Evolutionary conservation across 2,888 invertebrate species (phyloP).

Genomic region (Idaea straminata): DNA sequence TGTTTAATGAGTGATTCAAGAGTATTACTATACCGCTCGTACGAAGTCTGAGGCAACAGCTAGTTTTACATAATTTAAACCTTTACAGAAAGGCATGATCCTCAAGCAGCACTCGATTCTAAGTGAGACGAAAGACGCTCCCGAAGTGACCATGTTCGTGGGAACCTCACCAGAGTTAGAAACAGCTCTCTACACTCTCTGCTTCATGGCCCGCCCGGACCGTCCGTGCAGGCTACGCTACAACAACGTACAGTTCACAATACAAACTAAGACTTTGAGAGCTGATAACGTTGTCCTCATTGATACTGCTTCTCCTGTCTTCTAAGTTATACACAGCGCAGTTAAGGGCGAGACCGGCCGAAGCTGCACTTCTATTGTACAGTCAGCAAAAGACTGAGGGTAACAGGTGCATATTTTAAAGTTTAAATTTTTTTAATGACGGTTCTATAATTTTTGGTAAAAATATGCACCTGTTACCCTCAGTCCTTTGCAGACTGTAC

Average conservation of each 20-base stretch:
- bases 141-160: slow-evolving; percentile 89
- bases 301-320: slow-evolving; percentile 65
- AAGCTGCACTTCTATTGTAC: no score
- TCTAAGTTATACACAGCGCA: slow-evolving; percentile 28
- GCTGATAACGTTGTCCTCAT: slow-evolving; percentile 62
- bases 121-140: slow-evolving; percentile 86
- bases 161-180: slow-evolving; percentile 96
- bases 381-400: no score
- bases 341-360: no score
- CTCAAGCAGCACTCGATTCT: slow-evolving; percentile 87
- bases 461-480: no score
- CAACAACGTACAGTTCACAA: slow-evolving; percentile 66
- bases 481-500: no score
- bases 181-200: slow-evolving; percentile 92
- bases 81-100: slow-evolving; percentile 87
- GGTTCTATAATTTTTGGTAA: no score
- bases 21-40: no score
- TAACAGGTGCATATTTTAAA: no score
- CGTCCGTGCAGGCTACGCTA: slow-evolving; percentile 84
- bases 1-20: no score
- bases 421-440: no score
- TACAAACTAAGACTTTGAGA: slow-evolving; percentile 65
- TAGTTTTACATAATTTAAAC: not conserved
- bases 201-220: slow-evolving; percentile 90
- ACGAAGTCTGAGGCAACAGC: not conserved